A percentile compares a stretch with the other conserved stretches of the same genome.
Evolutionary conservation across 2,113 vertebrate species (phyloP).

Genomic region (Tympanuchus pallidicinctus): DNA sequence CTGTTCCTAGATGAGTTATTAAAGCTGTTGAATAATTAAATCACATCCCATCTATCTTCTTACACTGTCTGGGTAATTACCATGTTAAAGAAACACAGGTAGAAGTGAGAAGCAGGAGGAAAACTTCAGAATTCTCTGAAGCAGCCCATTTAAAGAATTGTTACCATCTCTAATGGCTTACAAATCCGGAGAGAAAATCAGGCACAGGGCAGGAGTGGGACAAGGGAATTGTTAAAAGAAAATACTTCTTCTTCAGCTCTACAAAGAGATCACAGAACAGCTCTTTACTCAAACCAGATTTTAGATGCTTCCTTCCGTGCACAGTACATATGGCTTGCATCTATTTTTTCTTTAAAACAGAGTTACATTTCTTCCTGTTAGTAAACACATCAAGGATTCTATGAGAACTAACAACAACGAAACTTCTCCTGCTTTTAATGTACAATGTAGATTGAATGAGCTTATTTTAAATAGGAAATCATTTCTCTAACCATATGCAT

Average conservation of each 20-base stretch:
- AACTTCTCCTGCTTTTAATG: conserved; percentile 32
- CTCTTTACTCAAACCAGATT: conserved; percentile 70
- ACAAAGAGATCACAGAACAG: conserved; percentile 72
- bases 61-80: background rate
- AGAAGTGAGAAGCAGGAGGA: background rate
- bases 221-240: conserved; percentile 63
- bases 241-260: conserved; percentile 52
- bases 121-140: background rate
- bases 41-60: background rate
- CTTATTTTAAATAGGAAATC: background rate
- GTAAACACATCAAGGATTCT: conserved; percentile 54
- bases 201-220: conserved; percentile 57
- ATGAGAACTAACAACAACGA: conserved; percentile 30
- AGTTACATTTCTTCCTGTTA: conserved; percentile 69
- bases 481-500: background rate
- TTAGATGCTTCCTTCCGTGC: conserved; percentile 53
- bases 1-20: conserved; percentile 12
- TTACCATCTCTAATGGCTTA: conserved; percentile 64
- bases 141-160: conserved; percentile 37
- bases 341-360: conserved; percentile 40
- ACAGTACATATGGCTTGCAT: conserved; percentile 52
- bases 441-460: background rate
- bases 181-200: conserved; percentile 57
- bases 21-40: conserved; percentile 44
- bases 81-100: background rate